A percentile compares a stretch with the other conserved stretches of the same genome.
These are phyloP conservation scores for Azemiops feae DNA, from an alignment of 2,113 vertebrate species.

Conservation along the genomic window DNA sequence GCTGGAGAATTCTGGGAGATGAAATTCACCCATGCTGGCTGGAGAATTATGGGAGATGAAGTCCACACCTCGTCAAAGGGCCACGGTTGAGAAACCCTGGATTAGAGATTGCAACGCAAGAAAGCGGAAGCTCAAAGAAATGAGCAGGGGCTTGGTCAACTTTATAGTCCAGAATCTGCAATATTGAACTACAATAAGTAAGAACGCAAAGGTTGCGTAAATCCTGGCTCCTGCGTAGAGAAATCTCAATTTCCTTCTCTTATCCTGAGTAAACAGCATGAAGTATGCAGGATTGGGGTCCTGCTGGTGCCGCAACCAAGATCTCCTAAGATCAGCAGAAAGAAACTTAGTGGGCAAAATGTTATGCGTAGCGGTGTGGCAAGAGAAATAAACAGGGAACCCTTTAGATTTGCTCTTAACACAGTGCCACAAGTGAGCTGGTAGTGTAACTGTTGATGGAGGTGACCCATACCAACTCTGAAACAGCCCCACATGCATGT, in stretches of 20 bases:
- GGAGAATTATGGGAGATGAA: background rate
- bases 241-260: background rate
- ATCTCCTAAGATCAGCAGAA: background rate
- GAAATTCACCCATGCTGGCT: no score
- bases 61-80: background rate
- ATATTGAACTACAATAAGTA: no score
- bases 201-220: background rate
- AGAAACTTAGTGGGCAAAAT: background rate
- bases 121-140: background rate
- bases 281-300: no score
- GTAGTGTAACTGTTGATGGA: background rate
- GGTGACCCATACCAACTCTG: background rate
- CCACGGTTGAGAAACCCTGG: background rate
- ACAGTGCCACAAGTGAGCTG: background rate
- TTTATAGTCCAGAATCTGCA: background rate
- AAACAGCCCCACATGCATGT: background rate
- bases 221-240: background rate
- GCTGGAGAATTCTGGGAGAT: no score
- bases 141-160: background rate
- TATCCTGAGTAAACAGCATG: background rate
- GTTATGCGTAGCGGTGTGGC: background rate
- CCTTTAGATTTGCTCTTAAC: background rate
- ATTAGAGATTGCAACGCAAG: background rate
- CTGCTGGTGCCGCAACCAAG: background rate
- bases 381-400: background rate